Conservation (phyloP, 2,113 vertebrate species). For the Brienomyrus brachyistius region DNA sequence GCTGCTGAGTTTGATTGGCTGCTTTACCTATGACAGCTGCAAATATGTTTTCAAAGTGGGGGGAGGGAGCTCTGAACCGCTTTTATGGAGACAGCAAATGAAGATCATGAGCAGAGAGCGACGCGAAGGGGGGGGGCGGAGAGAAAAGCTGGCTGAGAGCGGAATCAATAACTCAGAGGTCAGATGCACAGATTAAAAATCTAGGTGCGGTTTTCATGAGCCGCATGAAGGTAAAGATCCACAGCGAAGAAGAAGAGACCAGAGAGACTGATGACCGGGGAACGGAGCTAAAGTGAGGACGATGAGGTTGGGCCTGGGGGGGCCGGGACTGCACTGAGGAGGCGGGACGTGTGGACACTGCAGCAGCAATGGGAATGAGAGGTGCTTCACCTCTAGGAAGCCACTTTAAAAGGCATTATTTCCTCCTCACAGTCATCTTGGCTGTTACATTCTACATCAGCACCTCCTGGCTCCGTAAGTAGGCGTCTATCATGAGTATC, state of each 20-base stretch:
- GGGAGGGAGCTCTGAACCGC: background rate
- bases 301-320: background rate
- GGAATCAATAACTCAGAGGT: background rate
- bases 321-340: background rate
- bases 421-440: conserved; percentile 21
- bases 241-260: background rate
- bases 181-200: background rate
- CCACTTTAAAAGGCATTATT: background rate
- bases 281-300: background rate
- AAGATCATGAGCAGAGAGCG: background rate
- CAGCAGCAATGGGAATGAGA: conserved; percentile 17
- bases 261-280: background rate
- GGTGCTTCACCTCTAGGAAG: background rate
- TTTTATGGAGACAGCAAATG: background rate
- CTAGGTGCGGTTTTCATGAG: background rate
- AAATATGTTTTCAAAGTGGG: background rate
- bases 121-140: background rate
- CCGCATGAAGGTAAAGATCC: background rate
- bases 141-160: background rate
- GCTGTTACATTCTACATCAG: conserved; percentile 31
- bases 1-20: background rate
- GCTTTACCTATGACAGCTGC: background rate
- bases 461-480: conserved; percentile 37
- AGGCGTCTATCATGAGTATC: background rate
- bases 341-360: background rate